Conservation (phyloP, 2,113 vertebrate species). For the Cololabis saira region DNA sequence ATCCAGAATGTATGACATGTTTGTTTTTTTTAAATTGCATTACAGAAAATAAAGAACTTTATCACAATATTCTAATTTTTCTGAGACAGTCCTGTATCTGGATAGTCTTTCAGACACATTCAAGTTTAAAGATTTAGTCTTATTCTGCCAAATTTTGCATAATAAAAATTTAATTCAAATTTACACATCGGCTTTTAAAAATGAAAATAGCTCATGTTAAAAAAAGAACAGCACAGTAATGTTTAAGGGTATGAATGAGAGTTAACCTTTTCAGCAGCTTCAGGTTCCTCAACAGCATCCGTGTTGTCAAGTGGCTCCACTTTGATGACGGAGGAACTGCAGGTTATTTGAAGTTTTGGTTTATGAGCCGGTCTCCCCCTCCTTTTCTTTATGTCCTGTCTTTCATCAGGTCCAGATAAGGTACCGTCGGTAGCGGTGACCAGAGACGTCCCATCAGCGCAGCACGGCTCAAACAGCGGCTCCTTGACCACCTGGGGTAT, state of each 20-base stretch:
- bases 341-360: slow-evolving; percentile 41
- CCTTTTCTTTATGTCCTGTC: slow-evolving; percentile 77
- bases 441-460: slow-evolving; percentile 79
- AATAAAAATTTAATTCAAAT: no score
- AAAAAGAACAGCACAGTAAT: background rate
- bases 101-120: no score
- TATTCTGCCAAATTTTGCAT: no score
- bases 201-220: background rate
- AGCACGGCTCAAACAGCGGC: slow-evolving; percentile 85
- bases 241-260: slow-evolving; percentile 8
- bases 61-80: no score
- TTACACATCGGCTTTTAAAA: no score
- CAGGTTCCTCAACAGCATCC: slow-evolving; percentile 18
- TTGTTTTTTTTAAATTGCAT: no score
- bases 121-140: no score
- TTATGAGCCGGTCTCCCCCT: slow-evolving; percentile 79
- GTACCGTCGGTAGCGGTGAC: slow-evolving; percentile 47
- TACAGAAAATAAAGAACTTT: no score
- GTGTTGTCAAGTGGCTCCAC: slow-evolving; percentile 21
- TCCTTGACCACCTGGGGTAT: slow-evolving; percentile 91
- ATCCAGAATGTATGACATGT: no score
- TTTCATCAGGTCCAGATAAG: slow-evolving; percentile 57
- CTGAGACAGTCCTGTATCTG: no score
- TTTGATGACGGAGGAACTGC: slow-evolving; percentile 3
- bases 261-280: slow-evolving; percentile 57